These are phyloP conservation scores for Stegophylla sp. DNA, from an alignment of 2,888 invertebrate genomes.

Conservation along the genomic window DNA sequence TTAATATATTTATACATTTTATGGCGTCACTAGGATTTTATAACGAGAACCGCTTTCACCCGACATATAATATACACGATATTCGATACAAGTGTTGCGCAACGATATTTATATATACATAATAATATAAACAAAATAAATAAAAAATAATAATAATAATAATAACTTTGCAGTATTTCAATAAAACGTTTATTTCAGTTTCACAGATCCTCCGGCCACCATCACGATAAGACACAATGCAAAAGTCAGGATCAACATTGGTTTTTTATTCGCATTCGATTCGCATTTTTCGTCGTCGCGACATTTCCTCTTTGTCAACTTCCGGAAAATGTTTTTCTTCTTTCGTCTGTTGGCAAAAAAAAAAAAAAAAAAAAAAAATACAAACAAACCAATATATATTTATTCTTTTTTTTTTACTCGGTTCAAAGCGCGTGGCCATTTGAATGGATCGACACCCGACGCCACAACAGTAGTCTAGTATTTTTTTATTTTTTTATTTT, in stretches of 20 bases:
- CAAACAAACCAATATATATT: slow-evolving; percentile 47
- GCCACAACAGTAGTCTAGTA: slow-evolving; percentile 10
- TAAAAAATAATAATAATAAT: too few relatives aligned
- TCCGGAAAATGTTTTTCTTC: slow-evolving; percentile 34
- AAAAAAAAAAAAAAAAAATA: too few relatives aligned
- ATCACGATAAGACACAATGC: slow-evolving; percentile 33
- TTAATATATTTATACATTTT: too few relatives aligned
- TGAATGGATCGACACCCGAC: slow-evolving; percentile 46
- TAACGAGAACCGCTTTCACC: too few relatives aligned
- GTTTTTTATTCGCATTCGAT: slow-evolving; percentile 45
- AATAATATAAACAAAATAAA: too few relatives aligned
- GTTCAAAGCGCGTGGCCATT: slow-evolving; percentile 38
- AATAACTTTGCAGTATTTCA: slow-evolving; percentile 7
- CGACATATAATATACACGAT: too few relatives aligned
- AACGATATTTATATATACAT: neutral
- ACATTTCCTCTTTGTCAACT: slow-evolving; percentile 47
- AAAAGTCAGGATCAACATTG: slow-evolving; percentile 49
- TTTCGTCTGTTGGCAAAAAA: slow-evolving; percentile 12
- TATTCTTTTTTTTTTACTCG: too few relatives aligned
- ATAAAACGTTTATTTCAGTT: slow-evolving; percentile 28
- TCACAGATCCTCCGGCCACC: neutral
- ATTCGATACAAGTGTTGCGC: too few relatives aligned
- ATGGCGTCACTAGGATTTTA: too few relatives aligned
- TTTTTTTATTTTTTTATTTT: slow-evolving; percentile 8
- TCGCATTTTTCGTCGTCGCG: slow-evolving; percentile 41